Evolutionary conservation across 1,140 invertebrate species (phyloP), one percentile per base, ranked within the genome.

Genomic region (Drosophila seguyi): DNA sequence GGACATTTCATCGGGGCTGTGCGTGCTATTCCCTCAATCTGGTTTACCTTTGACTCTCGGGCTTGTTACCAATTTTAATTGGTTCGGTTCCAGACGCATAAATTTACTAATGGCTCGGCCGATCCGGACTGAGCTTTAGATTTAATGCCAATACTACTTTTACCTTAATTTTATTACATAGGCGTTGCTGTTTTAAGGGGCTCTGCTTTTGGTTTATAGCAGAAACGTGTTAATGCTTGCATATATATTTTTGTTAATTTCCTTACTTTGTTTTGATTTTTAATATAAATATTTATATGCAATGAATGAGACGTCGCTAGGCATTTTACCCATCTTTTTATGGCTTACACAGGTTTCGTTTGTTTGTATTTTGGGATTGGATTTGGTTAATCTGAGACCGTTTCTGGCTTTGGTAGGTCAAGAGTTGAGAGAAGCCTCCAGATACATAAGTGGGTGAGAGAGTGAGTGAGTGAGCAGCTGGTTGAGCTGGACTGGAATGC

Each of bases 231-330:
- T 76, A 53, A 53, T 58, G 39, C 18, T 13, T 55, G 74, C 55
- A 55, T 67, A 75, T 41, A 31, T 57, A 31, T 84, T 75, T 55
- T 36, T 59, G 53, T 52, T 38, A 67, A 38, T 58, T 75, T 48
- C 20, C 39, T 11, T 45, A 45, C 34, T 78, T 60, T 68, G 45
- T 60, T 44, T 41, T 66, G 34, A 10, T 66, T 60, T 72, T 48
- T 36, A 72, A 50, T 48, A 72, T 72, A 41, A 72, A 72, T 72
- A 71, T 72, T 72, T 72, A 72, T 72, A 71, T 71, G 62, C 62
- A 65, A 7, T 27, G 27, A 42, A 34, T 65, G 44, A 22, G 14
- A 10, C 61, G 22, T n/a, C 22, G 29, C 1, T 48, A 25, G 63
- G 34, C 34, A 16, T n/a, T 44, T 60, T 60, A 22, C 25, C 29